Percentiles rank a stretch among this genome's conserved stretches.
These are phyloP conservation scores for Hormaphis cornu DNA, from an alignment of 1,140 invertebrate species.

Conservation along the genomic window DNA sequence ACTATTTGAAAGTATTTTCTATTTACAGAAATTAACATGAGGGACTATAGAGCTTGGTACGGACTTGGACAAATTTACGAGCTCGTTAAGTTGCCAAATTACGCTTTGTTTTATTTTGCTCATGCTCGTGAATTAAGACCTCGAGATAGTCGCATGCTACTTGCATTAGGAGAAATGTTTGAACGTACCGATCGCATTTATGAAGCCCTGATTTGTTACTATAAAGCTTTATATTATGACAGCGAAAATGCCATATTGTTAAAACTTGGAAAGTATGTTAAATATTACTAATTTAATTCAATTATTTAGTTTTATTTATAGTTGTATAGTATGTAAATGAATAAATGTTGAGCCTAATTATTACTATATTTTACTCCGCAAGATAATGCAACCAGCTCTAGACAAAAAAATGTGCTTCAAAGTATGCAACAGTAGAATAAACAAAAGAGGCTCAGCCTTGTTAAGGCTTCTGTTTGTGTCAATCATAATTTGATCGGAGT, in stretches of 20 bases:
- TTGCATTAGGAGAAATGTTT: conserved; percentile 92
- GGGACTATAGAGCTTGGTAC: conserved; percentile 97
- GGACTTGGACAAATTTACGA: conserved; percentile 97
- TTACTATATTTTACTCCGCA: too few relatives aligned
- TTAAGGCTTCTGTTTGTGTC: too few relatives aligned
- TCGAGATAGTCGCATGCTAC: conserved; percentile 91
- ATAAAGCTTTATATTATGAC: conserved; percentile 14
- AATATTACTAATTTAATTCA: background rate
- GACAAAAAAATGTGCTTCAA: too few relatives aligned
- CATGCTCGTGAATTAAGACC: conserved; percentile 90
- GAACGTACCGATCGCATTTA: conserved; percentile 85
- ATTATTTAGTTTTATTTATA: too few relatives aligned
- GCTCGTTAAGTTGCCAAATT: conserved; percentile 52
- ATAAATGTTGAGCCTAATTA: too few relatives aligned
- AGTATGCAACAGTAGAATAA: too few relatives aligned
- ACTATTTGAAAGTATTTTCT: background rate
- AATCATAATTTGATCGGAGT: too few relatives aligned
- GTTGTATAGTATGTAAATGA: too few relatives aligned
- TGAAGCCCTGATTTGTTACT: conserved; percentile 88
- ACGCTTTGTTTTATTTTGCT: conserved; percentile 80
- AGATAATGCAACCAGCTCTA: too few relatives aligned
- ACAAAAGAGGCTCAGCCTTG: too few relatives aligned
- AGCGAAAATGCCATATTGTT: background rate
- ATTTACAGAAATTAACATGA: conserved; percentile 76
- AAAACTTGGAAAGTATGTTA: conserved; percentile 15